Conservation (phyloP, 2,113 vertebrate genomes). For the Asarcornis scutulata region DNA sequence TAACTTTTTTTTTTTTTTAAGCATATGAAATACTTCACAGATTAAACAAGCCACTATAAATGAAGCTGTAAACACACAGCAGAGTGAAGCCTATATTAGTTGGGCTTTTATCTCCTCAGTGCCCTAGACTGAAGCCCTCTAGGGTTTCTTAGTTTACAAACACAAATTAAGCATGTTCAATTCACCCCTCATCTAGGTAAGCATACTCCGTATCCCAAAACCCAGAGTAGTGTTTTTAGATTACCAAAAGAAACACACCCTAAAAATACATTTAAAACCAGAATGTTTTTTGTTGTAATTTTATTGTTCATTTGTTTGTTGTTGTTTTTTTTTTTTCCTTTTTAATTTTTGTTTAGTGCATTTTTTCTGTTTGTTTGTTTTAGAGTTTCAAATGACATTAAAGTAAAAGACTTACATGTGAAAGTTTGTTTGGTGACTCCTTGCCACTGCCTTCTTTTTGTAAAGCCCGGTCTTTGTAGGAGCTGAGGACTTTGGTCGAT, state of each 20-base stretch:
- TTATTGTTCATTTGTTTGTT: background rate
- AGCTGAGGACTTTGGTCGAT: conserved; percentile 90
- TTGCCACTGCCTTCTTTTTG: conserved; percentile 87
- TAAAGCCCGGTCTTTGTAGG: conserved; percentile 87
- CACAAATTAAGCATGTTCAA: background rate
- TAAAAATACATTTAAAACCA: background rate
- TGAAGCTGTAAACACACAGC: background rate
- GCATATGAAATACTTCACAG: background rate
- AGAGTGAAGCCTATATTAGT: background rate
- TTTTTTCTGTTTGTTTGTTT: background rate
- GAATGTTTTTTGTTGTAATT: background rate
- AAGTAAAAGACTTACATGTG: conserved; percentile 83
- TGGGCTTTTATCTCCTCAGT: background rate
- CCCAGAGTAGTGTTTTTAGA: background rate
- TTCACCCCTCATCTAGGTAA: background rate
- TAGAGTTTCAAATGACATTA: background rate
- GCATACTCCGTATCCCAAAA: background rate
- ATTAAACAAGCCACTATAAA: conserved; percentile 1
- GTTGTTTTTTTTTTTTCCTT: background rate
- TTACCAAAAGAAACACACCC: background rate
- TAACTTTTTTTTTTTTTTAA: background rate
- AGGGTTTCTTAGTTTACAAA: background rate
- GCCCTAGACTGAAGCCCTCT: background rate
- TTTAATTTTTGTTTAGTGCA: background rate
- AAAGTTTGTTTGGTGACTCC: conserved; percentile 91